phyloP scores from a whole-genome alignment of 2,888 invertebrate species.

The Dorcus hopei region DNA sequence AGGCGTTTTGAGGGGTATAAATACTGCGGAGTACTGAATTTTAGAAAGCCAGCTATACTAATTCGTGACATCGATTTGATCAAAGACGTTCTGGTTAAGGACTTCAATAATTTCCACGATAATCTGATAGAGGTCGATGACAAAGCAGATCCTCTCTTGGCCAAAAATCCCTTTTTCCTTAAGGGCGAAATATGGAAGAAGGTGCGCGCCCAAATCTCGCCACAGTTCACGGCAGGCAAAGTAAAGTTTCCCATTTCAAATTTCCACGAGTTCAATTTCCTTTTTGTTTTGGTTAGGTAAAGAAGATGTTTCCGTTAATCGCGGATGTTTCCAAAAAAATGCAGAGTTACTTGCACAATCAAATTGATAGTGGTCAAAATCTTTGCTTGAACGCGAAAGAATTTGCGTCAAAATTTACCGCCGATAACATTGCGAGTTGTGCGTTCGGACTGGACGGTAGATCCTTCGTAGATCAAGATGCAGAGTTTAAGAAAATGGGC shows the following conservation, averaged over 20 bases:
- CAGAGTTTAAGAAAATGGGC: conserved; percentile 32
- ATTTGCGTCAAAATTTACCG: conserved; percentile 32
- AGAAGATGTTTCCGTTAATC: conserved; percentile 11
- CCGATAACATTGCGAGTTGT: conserved; percentile 49
- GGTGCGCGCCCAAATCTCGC: conserved; percentile 47
- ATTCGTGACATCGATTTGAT: conserved; percentile 36
- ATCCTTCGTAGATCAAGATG: conserved; percentile 38
- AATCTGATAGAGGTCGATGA: conserved; percentile 37
- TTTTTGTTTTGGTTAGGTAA: conserved; percentile 2
- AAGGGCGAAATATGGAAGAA: conserved; percentile 48
- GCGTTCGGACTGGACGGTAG: conserved; percentile 50
- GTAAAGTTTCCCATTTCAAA: conserved; percentile 23
- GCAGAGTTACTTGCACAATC: conserved; percentile 2
- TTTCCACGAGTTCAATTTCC: no score
- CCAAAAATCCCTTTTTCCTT: conserved; percentile 46
- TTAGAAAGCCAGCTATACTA: conserved; percentile 31
- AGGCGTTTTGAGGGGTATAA: conserved; percentile 1
- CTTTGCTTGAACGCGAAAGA: conserved; percentile 20
- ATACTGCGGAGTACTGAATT: conserved; percentile 37
- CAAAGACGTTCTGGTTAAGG: conserved; percentile 38
- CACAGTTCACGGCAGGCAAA: conserved; percentile 47
- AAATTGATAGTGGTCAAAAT: not conserved
- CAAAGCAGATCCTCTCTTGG: conserved; percentile 44
- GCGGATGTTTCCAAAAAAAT: conserved; percentile 2
- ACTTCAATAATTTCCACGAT: conserved; percentile 34